These are phyloP conservation scores for Agrotis ipsilon DNA, from an alignment of 2,888 invertebrate species.

Conservation along the genomic window DNA sequence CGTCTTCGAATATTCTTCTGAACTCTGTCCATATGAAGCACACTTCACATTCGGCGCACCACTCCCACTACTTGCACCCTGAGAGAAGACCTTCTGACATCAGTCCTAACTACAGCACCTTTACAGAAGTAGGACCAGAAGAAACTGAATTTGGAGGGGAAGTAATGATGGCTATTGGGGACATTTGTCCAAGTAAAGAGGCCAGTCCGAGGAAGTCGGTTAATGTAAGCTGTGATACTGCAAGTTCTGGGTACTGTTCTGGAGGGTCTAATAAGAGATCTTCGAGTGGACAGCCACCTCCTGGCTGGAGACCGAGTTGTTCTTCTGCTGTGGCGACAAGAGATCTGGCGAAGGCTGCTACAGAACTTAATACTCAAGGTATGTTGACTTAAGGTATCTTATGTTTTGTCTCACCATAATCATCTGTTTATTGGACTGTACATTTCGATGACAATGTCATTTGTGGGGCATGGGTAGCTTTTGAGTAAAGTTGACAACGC, in stretches of 20 bases:
- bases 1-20: constrained; percentile 96
- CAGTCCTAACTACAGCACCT: constrained; percentile 89
- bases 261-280: constrained; percentile 88
- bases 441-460: no score
- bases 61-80: constrained; percentile 89
- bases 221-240: constrained; percentile 89
- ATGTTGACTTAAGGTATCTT: constrained; percentile 73
- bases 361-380: constrained; percentile 94
- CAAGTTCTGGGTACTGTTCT: constrained; percentile 89
- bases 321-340: constrained; percentile 91
- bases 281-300: constrained; percentile 88
- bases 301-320: constrained; percentile 91
- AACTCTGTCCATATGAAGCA: constrained; percentile 96
- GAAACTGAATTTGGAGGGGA: constrained; percentile 85
- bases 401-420: no score
- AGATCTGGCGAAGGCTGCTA: constrained; percentile 92
- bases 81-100: constrained; percentile 87
- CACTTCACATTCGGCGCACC: constrained; percentile 93
- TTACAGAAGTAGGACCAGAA: constrained; percentile 88
- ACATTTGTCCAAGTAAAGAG: constrained; percentile 87
- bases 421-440: no score
- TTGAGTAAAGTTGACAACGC: no score
- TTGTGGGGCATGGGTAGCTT: no score
- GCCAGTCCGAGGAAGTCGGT: constrained; percentile 89
- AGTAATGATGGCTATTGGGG: constrained; percentile 84